These are phyloP conservation scores for Nephrotoma guestfalica DNA, from an alignment of 2,888 invertebrate species.

Conservation along the genomic window DNA sequence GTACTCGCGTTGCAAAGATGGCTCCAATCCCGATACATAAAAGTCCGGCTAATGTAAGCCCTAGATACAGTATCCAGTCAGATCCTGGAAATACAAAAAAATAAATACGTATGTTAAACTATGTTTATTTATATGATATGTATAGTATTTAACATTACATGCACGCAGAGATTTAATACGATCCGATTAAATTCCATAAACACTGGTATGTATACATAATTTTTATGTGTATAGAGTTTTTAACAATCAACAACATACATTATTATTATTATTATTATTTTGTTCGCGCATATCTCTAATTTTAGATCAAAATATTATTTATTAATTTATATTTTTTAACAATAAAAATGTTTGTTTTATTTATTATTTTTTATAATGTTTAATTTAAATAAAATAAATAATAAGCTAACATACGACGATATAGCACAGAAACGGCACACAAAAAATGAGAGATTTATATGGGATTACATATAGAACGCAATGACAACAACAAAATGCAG, in stretches of 20 bases:
- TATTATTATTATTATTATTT: neutral
- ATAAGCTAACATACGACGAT: neutral
- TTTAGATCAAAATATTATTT: neutral
- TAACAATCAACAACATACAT: neutral
- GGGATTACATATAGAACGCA: neutral
- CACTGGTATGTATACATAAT: neutral
- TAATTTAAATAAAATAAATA: neutral
- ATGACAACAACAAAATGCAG: neutral
- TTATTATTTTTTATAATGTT: neutral
- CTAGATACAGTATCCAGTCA: constrained; percentile 32
- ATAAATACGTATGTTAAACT: neutral
- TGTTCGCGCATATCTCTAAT: neutral
- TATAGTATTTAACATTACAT: no score
- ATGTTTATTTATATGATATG: neutral
- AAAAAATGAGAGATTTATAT: neutral
- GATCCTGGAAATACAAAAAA: constrained; percentile 20
- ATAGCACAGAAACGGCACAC: neutral
- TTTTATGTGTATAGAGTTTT: neutral
- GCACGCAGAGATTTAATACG: neutral
- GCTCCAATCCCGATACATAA: constrained; percentile 28
- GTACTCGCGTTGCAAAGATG: constrained; percentile 27
- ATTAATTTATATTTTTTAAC: neutral
- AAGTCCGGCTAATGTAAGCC: constrained; percentile 27
- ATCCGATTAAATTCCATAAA: neutral
- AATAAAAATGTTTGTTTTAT: neutral